Evolutionary conservation across 2,113 vertebrate species (phyloP).

Genomic region (Ptilorrhoa leucosticta): DNA sequence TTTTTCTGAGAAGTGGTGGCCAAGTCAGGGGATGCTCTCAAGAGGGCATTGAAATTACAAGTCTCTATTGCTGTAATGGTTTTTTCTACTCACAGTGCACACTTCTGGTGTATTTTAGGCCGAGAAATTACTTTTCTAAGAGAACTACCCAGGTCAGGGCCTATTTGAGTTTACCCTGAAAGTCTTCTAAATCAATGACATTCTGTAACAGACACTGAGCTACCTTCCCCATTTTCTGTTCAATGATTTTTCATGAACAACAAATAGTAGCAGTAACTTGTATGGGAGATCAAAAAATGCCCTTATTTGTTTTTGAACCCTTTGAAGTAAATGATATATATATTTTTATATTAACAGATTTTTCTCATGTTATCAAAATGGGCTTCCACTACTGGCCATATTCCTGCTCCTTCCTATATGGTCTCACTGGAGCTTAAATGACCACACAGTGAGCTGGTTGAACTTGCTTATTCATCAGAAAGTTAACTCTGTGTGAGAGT

Average conservation of each 20-base stretch:
- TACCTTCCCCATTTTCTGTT: neutral
- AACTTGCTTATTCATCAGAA: neutral
- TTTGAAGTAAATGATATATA: neutral
- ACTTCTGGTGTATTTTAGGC: neutral
- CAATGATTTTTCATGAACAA: neutral
- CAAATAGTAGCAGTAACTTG: neutral
- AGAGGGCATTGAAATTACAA: neutral
- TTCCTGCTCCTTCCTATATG: neutral
- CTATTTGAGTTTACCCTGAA: neutral
- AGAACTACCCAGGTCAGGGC: neutral
- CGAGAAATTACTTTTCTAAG: neutral
- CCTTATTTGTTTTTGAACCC: neutral
- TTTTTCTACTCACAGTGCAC: neutral
- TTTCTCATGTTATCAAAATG: neutral
- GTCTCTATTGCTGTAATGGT: neutral
- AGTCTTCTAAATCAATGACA: neutral
- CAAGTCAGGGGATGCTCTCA: neutral
- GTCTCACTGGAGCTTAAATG: neutral
- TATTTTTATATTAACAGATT: neutral
- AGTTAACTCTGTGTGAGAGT: neutral
- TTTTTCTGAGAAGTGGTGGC: neutral
- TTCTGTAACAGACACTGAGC: neutral
- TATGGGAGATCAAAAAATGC: neutral
- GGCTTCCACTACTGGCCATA: neutral
- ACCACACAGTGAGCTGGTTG: accelerated